phyloP scores from a whole-genome alignment of 2,113 vertebrate genomes.

The Rostratula benghalensis region DNA sequence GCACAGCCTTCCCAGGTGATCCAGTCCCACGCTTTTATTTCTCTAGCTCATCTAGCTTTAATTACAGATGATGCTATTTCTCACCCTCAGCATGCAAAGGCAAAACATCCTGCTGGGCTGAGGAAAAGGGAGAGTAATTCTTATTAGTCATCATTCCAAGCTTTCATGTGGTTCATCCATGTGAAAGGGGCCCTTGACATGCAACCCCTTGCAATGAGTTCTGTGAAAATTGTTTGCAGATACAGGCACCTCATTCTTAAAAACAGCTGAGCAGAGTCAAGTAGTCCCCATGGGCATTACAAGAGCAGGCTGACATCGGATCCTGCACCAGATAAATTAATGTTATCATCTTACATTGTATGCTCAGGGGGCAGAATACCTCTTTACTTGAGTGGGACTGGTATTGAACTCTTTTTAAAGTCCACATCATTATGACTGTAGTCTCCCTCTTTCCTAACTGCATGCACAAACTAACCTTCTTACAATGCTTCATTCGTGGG shows the following conservation, averaged over 20 bases:
- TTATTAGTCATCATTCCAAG: neutral
- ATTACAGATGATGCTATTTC: neutral
- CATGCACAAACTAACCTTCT: neutral
- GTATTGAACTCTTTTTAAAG: neutral
- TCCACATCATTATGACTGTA: fast-evolving
- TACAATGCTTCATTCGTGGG: neutral
- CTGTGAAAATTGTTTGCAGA: neutral
- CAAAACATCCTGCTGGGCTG: neutral
- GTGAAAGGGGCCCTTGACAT: no score
- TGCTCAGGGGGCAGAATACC: neutral
- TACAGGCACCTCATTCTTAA: neutral
- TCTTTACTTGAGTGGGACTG: neutral
- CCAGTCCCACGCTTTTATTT: neutral
- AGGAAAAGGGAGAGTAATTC: neutral
- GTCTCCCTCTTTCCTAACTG: neutral
- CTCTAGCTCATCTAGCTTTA: neutral
- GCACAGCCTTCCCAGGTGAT: no score
- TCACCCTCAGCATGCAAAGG: neutral
- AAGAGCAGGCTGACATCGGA: neutral
- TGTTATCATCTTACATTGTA: neutral
- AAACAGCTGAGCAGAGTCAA: neutral
- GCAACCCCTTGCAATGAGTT: neutral
- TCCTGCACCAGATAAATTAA: no score
- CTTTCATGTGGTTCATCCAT: neutral
- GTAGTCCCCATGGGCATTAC: neutral